Conservation (phyloP, 2,888 invertebrate species). For the Apoda limacodes region DNA sequence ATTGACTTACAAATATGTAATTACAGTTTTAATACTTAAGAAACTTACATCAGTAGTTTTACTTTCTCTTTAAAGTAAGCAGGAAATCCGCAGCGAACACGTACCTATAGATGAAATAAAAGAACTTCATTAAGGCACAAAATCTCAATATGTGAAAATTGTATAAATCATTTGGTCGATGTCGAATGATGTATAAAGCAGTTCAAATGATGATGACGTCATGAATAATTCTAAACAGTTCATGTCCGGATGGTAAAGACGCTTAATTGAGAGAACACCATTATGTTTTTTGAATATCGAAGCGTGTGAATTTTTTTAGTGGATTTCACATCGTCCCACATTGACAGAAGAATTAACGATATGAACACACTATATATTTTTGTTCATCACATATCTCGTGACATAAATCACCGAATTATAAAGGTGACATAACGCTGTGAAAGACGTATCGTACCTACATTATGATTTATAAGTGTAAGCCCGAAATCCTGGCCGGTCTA, state of each 20-base stretch:
- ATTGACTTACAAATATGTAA: no score
- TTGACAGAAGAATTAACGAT: slow-evolving; percentile 25
- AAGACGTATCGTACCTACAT: slow-evolving; percentile 11
- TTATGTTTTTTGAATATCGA: slow-evolving; percentile 41
- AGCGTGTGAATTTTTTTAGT: slow-evolving; percentile 49
- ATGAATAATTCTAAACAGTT: slow-evolving; percentile 52
- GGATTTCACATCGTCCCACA: slow-evolving; percentile 32
- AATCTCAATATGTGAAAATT: slow-evolving; percentile 24
- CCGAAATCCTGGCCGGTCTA: slow-evolving; percentile 64
- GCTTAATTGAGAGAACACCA: slow-evolving; percentile 59
- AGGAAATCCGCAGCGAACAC: slow-evolving; percentile 10
- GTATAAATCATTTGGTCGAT: slow-evolving; percentile 32
- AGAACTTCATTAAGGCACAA: slow-evolving; percentile 25
- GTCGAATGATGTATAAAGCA: slow-evolving; percentile 40
- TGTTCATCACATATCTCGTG: no score
- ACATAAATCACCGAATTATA: slow-evolving; percentile 35
- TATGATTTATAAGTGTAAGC: slow-evolving; percentile 53
- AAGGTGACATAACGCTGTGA: slow-evolving; percentile 43
- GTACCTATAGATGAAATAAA: slow-evolving; percentile 25
- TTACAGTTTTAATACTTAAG: no score
- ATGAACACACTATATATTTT: no score
- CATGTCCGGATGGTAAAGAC: slow-evolving; percentile 47
- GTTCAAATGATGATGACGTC: slow-evolving; percentile 39
- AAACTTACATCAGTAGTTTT: no score
- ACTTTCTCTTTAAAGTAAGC: slow-evolving; percentile 12